Evolutionary conservation across 2,888 invertebrate species (phyloP).

Genomic region (Diaperis boleti): DNA sequence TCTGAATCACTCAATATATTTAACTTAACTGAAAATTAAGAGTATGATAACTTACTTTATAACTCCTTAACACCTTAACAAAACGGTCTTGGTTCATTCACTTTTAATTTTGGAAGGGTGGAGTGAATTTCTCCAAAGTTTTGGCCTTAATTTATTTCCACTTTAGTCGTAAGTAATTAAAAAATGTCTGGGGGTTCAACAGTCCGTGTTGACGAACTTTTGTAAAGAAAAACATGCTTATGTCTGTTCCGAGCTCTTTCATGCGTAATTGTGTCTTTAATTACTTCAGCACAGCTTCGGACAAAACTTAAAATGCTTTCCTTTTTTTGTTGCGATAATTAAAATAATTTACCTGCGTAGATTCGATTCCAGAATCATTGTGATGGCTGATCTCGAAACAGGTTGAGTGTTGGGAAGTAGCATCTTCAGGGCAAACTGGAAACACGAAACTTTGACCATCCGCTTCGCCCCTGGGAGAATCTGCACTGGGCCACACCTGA

Average conservation of each 20-base stretch:
- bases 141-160: not conserved
- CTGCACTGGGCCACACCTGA: slow-evolving; percentile 79
- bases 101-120: not conserved
- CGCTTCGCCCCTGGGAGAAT: slow-evolving; percentile 77
- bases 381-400: slow-evolving; percentile 68
- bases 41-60: not conserved
- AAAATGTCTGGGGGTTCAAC: not conserved
- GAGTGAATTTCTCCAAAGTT: not conserved
- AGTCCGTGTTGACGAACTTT: not conserved
- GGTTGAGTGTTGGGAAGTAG: slow-evolving; percentile 59
- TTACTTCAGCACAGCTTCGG: no score
- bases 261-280: no score
- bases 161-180: not conserved
- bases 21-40: not conserved
- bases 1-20: not conserved
- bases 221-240: no score
- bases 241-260: no score
- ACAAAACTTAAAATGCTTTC: no score
- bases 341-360: slow-evolving; percentile 76
- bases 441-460: slow-evolving; percentile 79
- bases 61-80: not conserved
- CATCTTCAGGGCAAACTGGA: slow-evolving; percentile 67
- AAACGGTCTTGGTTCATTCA: not conserved
- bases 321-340: no score
- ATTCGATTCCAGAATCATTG: slow-evolving; percentile 80